phyloP scores from a whole-genome alignment of 2,888 invertebrate species.

The Selenia dentaria region DNA sequence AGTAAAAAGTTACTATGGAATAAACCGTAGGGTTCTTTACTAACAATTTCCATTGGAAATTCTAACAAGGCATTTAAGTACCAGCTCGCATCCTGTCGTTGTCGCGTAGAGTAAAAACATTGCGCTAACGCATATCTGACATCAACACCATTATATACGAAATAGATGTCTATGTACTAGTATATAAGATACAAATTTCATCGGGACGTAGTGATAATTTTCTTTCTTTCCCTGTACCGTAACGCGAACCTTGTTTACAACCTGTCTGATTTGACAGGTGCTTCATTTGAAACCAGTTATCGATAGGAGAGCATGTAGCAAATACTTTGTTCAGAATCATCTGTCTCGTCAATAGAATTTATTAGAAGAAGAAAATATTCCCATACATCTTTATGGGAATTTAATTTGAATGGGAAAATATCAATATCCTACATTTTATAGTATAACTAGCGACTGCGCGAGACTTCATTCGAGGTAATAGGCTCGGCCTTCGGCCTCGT shows the following conservation, averaged over 20 bases:
- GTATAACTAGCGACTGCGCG: no score
- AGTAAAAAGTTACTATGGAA: neutral
- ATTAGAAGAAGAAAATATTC: neutral
- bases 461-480: no score
- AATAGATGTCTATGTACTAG: neutral
- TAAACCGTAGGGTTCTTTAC: slow-evolving; percentile 6
- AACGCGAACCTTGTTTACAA: slow-evolving; percentile 40
- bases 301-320: slow-evolving; percentile 17
- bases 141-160: neutral
- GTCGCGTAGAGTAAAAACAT: slow-evolving; percentile 31
- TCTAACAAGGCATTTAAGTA: slow-evolving; percentile 25
- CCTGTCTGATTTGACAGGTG: slow-evolving; percentile 53
- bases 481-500: no score
- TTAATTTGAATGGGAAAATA: no score
- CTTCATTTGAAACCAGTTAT: slow-evolving; percentile 50
- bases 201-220: slow-evolving; percentile 10
- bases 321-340: slow-evolving; percentile 9
- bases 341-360: neutral
- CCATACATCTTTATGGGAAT: no score
- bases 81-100: slow-evolving; percentile 25
- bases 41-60: slow-evolving; percentile 25
- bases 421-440: no score
- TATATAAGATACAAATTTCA: slow-evolving; percentile 14
- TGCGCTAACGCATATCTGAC: slow-evolving; percentile 15
- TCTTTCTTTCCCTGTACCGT: slow-evolving; percentile 30